Evolutionary conservation across 2,888 invertebrate genomes (phyloP).

Genomic region (Cynaeus angustus): DNA sequence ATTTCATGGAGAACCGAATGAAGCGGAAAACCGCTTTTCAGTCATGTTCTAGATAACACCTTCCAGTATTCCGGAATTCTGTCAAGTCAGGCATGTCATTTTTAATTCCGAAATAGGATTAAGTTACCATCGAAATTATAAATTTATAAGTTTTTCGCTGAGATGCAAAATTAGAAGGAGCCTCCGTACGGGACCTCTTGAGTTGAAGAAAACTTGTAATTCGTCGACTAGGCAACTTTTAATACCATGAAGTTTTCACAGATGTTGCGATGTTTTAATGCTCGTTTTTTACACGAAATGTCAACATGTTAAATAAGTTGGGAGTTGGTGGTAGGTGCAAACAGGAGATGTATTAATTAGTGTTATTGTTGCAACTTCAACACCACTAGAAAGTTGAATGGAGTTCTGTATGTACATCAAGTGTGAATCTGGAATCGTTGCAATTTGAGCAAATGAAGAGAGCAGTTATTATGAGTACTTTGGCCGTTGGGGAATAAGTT

Average conservation of each 20-base stretch:
- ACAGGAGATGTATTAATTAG: not conserved
- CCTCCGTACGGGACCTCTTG: not conserved
- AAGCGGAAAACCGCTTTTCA: conserved; percentile 12
- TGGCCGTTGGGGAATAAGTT: not conserved
- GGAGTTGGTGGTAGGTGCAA: no score
- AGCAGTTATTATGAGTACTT: not conserved
- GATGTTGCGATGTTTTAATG: not conserved
- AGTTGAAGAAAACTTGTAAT: conserved; percentile 23
- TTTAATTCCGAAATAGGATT: conserved; percentile 8
- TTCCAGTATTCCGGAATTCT: conserved; percentile 5
- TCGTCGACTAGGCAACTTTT: conserved; percentile 24
- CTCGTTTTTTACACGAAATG: no score
- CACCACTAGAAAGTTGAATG: not conserved
- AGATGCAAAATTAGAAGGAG: conserved; percentile 5
- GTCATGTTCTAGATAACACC: conserved; percentile 12
- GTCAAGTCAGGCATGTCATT: not conserved
- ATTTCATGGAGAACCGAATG: conserved; percentile 14
- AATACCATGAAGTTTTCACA: conserved; percentile 1
- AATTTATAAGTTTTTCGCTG: conserved; percentile 10
- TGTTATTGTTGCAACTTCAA: conserved; percentile 2
- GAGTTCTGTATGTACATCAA: not conserved
- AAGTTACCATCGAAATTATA: conserved; percentile 4
- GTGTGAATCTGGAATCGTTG: conserved; percentile 1
- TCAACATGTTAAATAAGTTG: no score
- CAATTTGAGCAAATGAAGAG: conserved; percentile 1